Evolutionary conservation across 2,113 vertebrate species (phyloP).

Genomic region (Gambusia holbrooki): DNA sequence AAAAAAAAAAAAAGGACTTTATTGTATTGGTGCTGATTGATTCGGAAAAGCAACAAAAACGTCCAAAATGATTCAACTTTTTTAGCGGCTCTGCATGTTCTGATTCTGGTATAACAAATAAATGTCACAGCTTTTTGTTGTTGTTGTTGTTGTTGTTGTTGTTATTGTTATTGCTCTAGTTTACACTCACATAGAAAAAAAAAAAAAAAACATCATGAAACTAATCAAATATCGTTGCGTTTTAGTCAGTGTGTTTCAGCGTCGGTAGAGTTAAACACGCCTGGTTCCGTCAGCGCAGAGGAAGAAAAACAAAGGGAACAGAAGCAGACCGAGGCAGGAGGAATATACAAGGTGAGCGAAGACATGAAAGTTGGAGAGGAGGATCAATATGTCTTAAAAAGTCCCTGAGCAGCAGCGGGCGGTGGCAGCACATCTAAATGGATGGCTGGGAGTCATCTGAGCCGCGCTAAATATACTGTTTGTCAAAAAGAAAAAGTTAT

Average conservation of each 20-base stretch:
- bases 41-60: no score
- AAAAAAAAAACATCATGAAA: no score
- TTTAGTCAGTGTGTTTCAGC: background rate
- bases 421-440: background rate
- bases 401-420: background rate
- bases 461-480: background rate
- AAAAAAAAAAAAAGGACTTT: no score
- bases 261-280: background rate
- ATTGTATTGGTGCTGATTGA: no score
- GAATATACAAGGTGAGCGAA: background rate
- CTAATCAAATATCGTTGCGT: background rate
- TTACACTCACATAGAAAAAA: no score
- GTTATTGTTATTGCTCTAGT: no score
- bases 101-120: no score
- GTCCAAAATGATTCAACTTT: no score
- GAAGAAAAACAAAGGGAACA: background rate
- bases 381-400: background rate
- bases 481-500: background rate
- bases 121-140: no score
- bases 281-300: background rate
- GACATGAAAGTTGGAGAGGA: background rate
- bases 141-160: no score
- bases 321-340: background rate
- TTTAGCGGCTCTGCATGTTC: no score
- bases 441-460: background rate